phyloP scores from a whole-genome alignment of 2,888 invertebrate species.

The Lepidochrysops patricia region DNA sequence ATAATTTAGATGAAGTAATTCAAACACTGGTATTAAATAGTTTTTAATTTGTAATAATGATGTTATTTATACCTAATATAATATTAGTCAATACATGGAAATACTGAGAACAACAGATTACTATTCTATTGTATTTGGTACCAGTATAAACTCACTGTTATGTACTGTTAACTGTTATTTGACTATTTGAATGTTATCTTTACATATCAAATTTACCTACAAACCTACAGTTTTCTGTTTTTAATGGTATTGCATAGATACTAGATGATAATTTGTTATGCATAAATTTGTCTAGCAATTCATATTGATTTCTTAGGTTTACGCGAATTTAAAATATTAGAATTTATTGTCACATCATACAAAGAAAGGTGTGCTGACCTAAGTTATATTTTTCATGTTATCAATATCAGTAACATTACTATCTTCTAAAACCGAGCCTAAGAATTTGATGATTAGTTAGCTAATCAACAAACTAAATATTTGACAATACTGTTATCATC shows the following conservation, averaged over 20 bases:
- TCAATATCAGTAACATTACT: background rate
- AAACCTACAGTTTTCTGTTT: background rate
- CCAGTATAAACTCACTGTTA: background rate
- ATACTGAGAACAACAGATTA: background rate
- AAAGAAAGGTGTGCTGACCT: background rate
- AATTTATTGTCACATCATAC: no score
- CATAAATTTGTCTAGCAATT: no score
- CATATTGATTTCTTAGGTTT: no score
- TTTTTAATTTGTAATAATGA: no score
- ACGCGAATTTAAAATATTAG: no score
- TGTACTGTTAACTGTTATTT: background rate
- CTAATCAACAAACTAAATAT: background rate
- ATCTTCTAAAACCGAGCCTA: background rate
- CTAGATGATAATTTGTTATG: no score
- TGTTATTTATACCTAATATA: no score
- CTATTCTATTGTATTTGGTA: background rate
- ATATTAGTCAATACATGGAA: background rate
- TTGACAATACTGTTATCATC: background rate
- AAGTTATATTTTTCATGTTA: no score
- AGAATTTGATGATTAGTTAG: background rate
- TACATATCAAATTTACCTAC: background rate
- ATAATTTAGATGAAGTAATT: no score
- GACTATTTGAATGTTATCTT: background rate
- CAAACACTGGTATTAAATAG: no score
- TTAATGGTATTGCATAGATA: no score